Evolutionary conservation across 1,140 invertebrate genomes (phyloP).

Genomic region (Teleopsis dalmanni): DNA sequence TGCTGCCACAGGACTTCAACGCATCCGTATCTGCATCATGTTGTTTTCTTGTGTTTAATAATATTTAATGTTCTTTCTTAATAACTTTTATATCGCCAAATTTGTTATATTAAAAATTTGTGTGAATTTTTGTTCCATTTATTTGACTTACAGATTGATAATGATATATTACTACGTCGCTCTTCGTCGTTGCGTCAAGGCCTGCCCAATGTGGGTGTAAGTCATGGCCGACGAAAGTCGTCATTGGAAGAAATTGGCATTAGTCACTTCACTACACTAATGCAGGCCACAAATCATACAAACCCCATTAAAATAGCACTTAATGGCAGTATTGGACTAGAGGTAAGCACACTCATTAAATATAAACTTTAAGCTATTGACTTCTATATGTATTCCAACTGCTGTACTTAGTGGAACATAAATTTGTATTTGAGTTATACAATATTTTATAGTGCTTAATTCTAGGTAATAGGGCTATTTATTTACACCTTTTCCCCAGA

Average conservation of each 20-base stretch:
- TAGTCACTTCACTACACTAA: slow-evolving; percentile 58
- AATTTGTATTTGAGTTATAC: not conserved
- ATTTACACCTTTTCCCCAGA: too few relatives aligned
- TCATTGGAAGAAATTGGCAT: slow-evolving; percentile 80
- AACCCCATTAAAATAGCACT: slow-evolving; percentile 76
- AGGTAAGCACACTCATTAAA: slow-evolving; percentile 53
- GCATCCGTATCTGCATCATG: too few relatives aligned
- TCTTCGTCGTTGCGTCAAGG: slow-evolving; percentile 79
- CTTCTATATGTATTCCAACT: not conserved
- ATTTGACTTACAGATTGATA: slow-evolving; percentile 47
- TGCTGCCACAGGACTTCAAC: too few relatives aligned
- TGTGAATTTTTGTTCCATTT: not conserved
- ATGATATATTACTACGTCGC: slow-evolving; percentile 72
- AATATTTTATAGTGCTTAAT: too few relatives aligned
- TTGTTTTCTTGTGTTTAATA: too few relatives aligned
- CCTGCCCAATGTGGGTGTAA: slow-evolving; percentile 49
- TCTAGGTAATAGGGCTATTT: too few relatives aligned
- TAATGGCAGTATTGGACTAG: slow-evolving; percentile 77
- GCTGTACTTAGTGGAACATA: not conserved
- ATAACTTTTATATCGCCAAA: too few relatives aligned
- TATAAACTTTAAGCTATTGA: not conserved
- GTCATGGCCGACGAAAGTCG: slow-evolving; percentile 59
- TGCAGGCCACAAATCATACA: slow-evolving; percentile 54
- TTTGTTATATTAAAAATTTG: too few relatives aligned
- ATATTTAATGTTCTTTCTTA: too few relatives aligned